These are phyloP conservation scores for Trissolcus basalis DNA, from an alignment of 1,140 invertebrate species.

Conservation along the genomic window DNA sequence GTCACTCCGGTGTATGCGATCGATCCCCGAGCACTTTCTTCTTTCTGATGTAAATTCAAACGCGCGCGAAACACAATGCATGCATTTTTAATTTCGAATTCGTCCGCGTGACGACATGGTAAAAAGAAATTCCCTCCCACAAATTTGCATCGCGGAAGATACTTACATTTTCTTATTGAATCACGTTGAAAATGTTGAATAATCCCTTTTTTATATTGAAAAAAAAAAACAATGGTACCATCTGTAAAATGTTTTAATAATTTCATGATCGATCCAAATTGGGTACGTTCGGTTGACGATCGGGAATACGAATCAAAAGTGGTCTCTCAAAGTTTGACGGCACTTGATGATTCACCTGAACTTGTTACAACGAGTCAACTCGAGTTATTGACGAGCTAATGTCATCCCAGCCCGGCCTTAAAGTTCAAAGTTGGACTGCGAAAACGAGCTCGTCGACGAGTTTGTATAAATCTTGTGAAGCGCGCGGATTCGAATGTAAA, in stretches of 20 bases:
- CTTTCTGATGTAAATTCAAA: conserved; percentile 40
- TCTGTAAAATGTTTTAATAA: neutral
- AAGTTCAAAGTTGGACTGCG: conserved; percentile 12
- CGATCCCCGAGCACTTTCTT: conserved; percentile 36
- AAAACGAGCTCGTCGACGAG: neutral
- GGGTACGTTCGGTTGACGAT: neutral
- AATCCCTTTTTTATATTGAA: too few relatives aligned
- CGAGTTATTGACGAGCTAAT: conserved; percentile 36
- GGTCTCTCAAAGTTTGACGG: neutral
- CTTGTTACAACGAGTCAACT: conserved; percentile 31
- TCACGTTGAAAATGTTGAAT: too few relatives aligned
- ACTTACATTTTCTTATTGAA: too few relatives aligned
- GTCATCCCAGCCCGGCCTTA: conserved; percentile 14
- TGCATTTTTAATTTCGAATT: conserved; percentile 25
- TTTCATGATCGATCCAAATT: neutral
- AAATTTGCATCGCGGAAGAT: too few relatives aligned
- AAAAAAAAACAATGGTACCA: too few relatives aligned
- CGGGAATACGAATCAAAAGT: conserved; percentile 14
- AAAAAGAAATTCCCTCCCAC: too few relatives aligned
- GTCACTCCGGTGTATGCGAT: conserved; percentile 25
- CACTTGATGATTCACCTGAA: conserved; percentile 31
- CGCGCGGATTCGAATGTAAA: conserved; percentile 5
- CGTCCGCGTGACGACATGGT: neutral
- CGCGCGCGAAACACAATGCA: conserved; percentile 31
- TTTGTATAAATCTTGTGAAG: neutral